Conservation (phyloP, 1,140 invertebrate species). For the Eriocheir sinensis region DNA sequence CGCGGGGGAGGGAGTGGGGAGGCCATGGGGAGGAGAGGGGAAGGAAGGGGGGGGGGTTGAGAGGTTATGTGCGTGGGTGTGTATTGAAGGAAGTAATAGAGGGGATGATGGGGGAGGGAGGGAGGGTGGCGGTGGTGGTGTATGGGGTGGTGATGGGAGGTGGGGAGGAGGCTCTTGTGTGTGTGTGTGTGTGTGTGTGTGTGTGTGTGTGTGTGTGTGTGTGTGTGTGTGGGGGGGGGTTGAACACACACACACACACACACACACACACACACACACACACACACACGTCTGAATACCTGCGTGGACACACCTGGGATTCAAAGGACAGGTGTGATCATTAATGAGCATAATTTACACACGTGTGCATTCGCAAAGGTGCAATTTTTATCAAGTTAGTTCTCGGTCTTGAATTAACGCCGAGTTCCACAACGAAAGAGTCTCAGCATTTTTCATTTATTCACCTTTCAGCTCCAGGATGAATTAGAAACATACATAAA, state of each 20-base stretch:
- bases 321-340: slow-evolving; percentile 37
- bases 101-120: too few relatives aligned
- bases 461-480: background rate
- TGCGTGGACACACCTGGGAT: slow-evolving; percentile 35
- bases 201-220: background rate
- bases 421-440: background rate
- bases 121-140: too few relatives aligned
- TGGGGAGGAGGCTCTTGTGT: background rate
- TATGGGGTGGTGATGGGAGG: background rate
- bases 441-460: background rate
- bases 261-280: background rate
- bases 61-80: background rate
- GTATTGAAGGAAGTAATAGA: too few relatives aligned
- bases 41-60: background rate
- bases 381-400: slow-evolving; percentile 37
- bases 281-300: background rate
- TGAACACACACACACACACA: too few relatives aligned
- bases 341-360: slow-evolving; percentile 35
- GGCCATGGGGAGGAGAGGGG: slow-evolving; percentile 31
- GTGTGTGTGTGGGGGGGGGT: background rate
- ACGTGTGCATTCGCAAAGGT: slow-evolving; percentile 52
- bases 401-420: slow-evolving; percentile 19
- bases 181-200: slow-evolving; percentile 29
- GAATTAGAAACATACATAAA: background rate
- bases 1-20: background rate